Evolutionary conservation across 2,113 vertebrate species (phyloP).

Genomic region (Falco punctatus): DNA sequence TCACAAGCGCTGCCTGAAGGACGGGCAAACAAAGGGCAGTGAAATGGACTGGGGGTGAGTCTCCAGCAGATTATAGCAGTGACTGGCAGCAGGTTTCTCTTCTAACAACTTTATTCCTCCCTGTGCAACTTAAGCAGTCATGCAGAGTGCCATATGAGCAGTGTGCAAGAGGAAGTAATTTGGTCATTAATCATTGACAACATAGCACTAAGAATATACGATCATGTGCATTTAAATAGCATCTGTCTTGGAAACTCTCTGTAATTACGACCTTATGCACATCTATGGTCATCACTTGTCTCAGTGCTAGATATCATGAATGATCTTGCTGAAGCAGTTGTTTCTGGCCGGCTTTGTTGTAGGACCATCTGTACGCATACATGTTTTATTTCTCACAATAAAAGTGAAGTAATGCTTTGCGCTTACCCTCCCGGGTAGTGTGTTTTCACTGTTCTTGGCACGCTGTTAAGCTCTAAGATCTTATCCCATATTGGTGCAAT

Average conservation of each 20-base stretch:
- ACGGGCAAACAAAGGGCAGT: neutral
- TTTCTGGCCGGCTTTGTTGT: neutral
- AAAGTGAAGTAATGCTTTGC: neutral
- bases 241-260: neutral
- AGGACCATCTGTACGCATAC: neutral
- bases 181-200: neutral
- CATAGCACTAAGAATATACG: neutral
- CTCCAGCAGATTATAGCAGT: neutral
- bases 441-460: neutral
- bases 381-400: neutral
- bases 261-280: neutral
- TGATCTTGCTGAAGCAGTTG: neutral
- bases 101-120: neutral
- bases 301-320: neutral
- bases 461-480: neutral
- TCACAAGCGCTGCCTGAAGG: constrained; percentile 47
- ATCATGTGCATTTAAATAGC: neutral
- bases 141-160: neutral
- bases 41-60: neutral
- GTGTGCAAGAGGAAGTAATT: neutral
- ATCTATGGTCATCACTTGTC: neutral
- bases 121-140: neutral
- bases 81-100: neutral
- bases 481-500: neutral
- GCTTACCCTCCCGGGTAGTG: neutral